Percentiles rank a stretch among this genome's conserved stretches.
These are phyloP conservation scores for Drosophila kuntzei DNA, from an alignment of 2,888 invertebrate genomes.

Conservation along the genomic window DNA sequence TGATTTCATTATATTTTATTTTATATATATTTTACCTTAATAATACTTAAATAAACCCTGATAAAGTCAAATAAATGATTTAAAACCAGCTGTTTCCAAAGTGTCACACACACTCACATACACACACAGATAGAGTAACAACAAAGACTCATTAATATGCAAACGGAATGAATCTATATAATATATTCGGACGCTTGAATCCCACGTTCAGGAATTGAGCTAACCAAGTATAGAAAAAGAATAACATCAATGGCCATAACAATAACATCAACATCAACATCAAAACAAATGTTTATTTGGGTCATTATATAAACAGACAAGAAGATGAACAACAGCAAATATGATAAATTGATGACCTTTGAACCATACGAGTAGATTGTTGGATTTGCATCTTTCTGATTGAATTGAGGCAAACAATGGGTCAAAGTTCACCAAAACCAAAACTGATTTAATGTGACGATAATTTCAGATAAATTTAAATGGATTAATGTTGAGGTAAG, in stretches of 20 bases:
- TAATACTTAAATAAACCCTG: background rate
- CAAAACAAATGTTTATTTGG: constrained; percentile 64
- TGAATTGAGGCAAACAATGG: constrained; percentile 10
- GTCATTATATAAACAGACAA: constrained; percentile 55
- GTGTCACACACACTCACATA: background rate
- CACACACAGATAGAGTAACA: constrained; percentile 10
- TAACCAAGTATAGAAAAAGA: constrained; percentile 9
- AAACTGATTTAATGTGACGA: constrained; percentile 43
- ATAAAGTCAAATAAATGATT: background rate
- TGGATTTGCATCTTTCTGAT: constrained; percentile 10
- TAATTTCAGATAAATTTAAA: constrained; percentile 42
- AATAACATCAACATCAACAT: constrained; percentile 13
- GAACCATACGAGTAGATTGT: constrained; percentile 41
- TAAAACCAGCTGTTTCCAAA: background rate
- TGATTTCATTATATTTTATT: too few species aligned
- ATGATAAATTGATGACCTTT: constrained; percentile 65
- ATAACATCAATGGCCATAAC: constrained; percentile 4
- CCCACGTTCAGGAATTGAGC: constrained; percentile 8
- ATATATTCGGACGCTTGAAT: constrained; percentile 15
- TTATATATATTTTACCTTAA: too few species aligned
- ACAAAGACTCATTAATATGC: constrained; percentile 61
- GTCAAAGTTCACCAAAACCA: constrained; percentile 29
- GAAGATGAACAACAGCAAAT: constrained; percentile 36
- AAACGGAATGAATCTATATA: constrained; percentile 25
- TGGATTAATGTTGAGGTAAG: constrained; percentile 29